phyloP scores from a whole-genome alignment of 37 sponge, comb jelly and placozoan species.

The Corticium candelabrum region DNA sequence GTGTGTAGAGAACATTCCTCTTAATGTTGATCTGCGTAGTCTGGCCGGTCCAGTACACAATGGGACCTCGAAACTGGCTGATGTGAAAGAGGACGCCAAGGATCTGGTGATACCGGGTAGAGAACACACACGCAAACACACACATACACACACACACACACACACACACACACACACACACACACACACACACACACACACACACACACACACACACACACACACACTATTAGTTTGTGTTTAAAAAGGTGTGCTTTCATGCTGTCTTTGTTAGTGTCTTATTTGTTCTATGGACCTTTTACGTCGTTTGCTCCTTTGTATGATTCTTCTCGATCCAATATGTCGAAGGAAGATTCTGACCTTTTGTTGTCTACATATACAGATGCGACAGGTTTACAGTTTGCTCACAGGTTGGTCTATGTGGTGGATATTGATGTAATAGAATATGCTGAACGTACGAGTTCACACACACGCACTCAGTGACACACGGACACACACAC shows the following conservation, averaged over 20 bases:
- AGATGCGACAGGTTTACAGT: background rate
- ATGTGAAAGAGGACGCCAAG: slow-evolving; percentile 2
- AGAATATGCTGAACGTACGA: too few relatives aligned
- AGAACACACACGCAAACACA: background rate
- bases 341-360: background rate
- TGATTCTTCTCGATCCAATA: slow-evolving; percentile 49
- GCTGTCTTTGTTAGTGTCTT: slow-evolving; percentile 39
- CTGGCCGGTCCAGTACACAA: too few relatives aligned
- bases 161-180: slow-evolving; percentile 5
- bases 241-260: too few relatives aligned
- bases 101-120: background rate
- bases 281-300: slow-evolving; percentile 91
- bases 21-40: background rate
- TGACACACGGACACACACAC: too few relatives aligned
- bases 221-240: too few relatives aligned
- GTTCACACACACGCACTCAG: too few relatives aligned
- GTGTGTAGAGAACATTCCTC: background rate
- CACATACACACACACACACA: slow-evolving; percentile 1
- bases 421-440: too few relatives aligned
- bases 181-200: background rate
- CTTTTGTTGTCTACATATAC: background rate
- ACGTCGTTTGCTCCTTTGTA: slow-evolving; percentile 86
- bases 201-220: slow-evolving; percentile 6
- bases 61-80: background rate
- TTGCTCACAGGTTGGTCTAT: background rate